These are phyloP conservation scores for Holacanthella duospinosa DNA, from an alignment of 2,888 invertebrate species.

Conservation along the genomic window DNA sequence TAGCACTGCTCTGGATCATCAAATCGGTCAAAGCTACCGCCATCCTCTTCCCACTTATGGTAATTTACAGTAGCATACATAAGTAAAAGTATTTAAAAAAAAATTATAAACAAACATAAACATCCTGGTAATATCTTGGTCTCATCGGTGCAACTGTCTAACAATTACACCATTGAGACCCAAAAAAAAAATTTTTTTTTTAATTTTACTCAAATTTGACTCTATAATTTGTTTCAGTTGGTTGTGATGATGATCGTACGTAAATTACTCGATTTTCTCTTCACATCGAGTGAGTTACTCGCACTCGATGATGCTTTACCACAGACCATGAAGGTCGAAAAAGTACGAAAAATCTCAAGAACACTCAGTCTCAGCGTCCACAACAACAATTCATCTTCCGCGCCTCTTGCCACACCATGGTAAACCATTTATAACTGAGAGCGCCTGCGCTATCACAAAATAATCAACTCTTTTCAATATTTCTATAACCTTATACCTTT, in stretches of 20 bases:
- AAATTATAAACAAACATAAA: background rate
- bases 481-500: background rate
- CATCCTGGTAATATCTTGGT: no score
- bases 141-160: no score
- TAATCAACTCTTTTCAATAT: no score
- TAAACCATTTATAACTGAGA: background rate
- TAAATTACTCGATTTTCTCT: conserved; percentile 47
- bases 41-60: conserved; percentile 51
- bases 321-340: background rate
- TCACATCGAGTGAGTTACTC: conserved; percentile 46
- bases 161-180: no score
- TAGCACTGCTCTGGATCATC: conserved; percentile 45
- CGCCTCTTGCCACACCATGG: background rate
- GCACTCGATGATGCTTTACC: conserved; percentile 51
- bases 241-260: conserved; percentile 44
- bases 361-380: background rate
- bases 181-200: no score
- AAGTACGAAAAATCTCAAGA: background rate
- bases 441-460: no score
- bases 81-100: background rate
- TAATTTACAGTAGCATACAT: conserved; percentile 38
- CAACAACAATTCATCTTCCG: background rate
- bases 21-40: conserved; percentile 48
- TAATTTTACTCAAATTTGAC: background rate
- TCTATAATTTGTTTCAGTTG: background rate